Percentiles rank a stretch among this genome's conserved stretches.
phyloP scores from a whole-genome alignment of 1,140 invertebrate species.

The Druon quercuslanigerum region DNA sequence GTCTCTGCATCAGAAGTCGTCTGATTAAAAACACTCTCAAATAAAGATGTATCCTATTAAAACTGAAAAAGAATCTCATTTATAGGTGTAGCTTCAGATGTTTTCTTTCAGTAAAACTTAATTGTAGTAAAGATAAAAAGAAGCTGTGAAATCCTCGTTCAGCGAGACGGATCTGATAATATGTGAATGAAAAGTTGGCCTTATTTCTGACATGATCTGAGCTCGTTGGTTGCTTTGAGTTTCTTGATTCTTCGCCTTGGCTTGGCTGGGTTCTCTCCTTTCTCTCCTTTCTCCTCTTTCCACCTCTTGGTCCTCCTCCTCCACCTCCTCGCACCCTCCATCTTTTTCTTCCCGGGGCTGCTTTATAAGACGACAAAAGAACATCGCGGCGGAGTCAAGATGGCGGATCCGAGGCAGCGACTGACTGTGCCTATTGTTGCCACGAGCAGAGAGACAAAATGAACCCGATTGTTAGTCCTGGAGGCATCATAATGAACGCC shows the following conservation, averaged over 20 bases:
- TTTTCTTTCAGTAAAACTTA: too few species aligned
- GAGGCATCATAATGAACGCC: constrained; percentile 63
- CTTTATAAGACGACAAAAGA: constrained; percentile 43
- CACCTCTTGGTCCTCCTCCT: not conserved
- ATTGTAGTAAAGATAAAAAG: not conserved
- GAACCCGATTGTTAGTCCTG: constrained; percentile 63
- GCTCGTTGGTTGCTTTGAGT: constrained; percentile 32
- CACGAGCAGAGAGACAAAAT: constrained; percentile 69
- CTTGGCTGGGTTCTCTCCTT: constrained; percentile 20
- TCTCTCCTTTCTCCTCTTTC: constrained; percentile 29
- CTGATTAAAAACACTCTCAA: too few species aligned
- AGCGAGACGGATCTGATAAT: not conserved
- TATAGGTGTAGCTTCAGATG: too few species aligned
- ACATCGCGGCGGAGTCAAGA: constrained; percentile 65
- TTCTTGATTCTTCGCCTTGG: constrained; percentile 19
- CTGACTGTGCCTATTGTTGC: constrained; percentile 66
- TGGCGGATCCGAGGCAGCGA: constrained; percentile 61
- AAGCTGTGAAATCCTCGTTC: not conserved
- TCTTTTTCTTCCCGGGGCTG: constrained; percentile 36
- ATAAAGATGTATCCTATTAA: too few species aligned
- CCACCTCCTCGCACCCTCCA: constrained; percentile 6
- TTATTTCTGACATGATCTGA: constrained; percentile 11
- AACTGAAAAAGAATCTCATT: too few species aligned
- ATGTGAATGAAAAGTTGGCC: not conserved
- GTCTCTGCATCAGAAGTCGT: too few species aligned